Base-by-base conservation (phyloP, 2,888 invertebrate genomes). In the Tenthredo distinguenda region DNA sequence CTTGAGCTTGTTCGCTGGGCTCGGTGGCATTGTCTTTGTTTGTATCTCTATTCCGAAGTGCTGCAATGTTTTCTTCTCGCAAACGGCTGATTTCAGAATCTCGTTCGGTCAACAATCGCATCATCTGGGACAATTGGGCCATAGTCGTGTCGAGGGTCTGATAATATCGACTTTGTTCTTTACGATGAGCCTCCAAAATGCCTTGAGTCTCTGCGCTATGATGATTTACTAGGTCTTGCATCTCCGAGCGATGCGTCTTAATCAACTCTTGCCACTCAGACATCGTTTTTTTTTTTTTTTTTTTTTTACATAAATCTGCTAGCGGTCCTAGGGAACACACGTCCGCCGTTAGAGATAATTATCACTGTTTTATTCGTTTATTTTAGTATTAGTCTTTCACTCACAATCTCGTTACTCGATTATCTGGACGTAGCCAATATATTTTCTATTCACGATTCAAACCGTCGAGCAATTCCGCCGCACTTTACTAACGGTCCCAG, bases 81-180 rank as follows among this genome's bases (percentile, higher is more conserved):
- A 71, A 37, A 18, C 68, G 68, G 68, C 4, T 31, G 12, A 71
- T 31, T 37, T 71, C 68, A 15, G 68, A 34, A 37, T 71, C 68
- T 7, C 68, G 10, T 10, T 71, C 68, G 3, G 15, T 10, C 2
- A 71, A 12, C 68, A 71, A 18, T 10, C 7, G 68, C 68, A 71
- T 71, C 68, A 71, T 71, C 15, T 71, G 68, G 0, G 68, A 71
- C 15, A 71, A 37, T 34, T 71, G 68, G 2, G 68, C 68, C 68
- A 71, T 71, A 34, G 34, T 71, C 1, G 31, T 71, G 4, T 71
- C 68, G 10, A 71, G 31, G 34, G 37, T 10, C 9, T 71, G 15
- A 18, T 71, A 37, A 34, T 34, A 71, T 18, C 68, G 68, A 12
- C 15, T 34, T 71, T 71, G 68, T 71, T 71, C 68, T 15, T 71